Percentiles rank a stretch among this genome's conserved stretches.
phyloP scores from a whole-genome alignment of 2,888 invertebrate species.

The Lumbricus terrestris region DNA sequence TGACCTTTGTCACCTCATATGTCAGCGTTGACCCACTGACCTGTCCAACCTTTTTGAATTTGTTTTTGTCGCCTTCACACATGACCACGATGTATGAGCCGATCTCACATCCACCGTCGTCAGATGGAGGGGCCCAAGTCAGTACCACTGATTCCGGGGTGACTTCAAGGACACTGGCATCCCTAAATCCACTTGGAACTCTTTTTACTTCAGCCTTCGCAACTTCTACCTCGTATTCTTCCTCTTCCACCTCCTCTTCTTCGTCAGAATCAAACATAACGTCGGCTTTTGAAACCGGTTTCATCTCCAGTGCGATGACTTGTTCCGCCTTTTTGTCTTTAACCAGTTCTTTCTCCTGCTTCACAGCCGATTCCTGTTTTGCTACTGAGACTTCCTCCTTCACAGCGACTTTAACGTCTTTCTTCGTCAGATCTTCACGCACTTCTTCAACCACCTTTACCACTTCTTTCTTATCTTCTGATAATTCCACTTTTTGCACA shows the following conservation, averaged over 20 bases:
- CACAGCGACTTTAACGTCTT: too few relatives aligned
- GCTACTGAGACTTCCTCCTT: not conserved
- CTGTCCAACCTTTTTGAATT: conserved; percentile 36
- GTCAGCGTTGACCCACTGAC: conserved; percentile 22
- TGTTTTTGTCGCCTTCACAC: conserved; percentile 33
- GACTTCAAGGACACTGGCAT: conserved; percentile 20
- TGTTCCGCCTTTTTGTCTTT: too few relatives aligned
- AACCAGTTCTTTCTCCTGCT: too few relatives aligned
- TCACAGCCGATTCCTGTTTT: not conserved
- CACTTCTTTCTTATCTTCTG: not conserved
- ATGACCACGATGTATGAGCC: conserved; percentile 33
- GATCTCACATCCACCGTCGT: conserved; percentile 21
- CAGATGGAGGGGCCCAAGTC: conserved; percentile 25
- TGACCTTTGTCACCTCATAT: conserved; percentile 31
- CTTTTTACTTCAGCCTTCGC: not conserved
- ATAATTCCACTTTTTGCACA: not conserved
- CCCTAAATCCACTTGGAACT: conserved; percentile 18
- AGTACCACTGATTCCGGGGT: conserved; percentile 22
- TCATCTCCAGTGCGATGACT: not conserved
- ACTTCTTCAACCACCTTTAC: not conserved
- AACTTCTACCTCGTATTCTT: not conserved
- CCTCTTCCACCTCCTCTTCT: conserved; percentile 22
- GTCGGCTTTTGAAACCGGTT: not conserved
- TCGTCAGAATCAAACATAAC: conserved; percentile 7
- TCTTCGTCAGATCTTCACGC: not conserved